These are phyloP conservation scores for Chrysolina americana DNA, from an alignment of 2,888 invertebrate species.

Conservation along the genomic window DNA sequence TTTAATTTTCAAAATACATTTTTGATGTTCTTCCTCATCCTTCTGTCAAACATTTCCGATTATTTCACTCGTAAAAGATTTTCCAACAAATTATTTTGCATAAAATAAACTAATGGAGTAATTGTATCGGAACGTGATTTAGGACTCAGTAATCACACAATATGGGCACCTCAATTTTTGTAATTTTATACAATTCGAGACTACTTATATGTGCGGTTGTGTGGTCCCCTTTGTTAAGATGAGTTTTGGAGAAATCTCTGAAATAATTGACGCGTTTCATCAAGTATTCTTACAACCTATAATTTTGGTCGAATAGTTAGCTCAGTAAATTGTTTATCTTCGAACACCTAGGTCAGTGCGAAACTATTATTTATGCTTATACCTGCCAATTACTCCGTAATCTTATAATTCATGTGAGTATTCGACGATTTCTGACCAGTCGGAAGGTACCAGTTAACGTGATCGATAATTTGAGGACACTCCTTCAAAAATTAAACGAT, in stretches of 20 bases:
- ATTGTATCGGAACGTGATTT: too few species aligned
- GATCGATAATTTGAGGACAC: neutral
- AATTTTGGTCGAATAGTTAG: neutral
- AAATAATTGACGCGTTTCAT: conserved; percentile 14
- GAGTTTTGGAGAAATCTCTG: neutral
- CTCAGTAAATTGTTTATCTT: conserved; percentile 1
- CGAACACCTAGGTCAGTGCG: conserved; percentile 3
- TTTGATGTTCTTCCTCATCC: too few species aligned
- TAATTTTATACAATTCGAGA: neutral
- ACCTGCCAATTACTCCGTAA: neutral
- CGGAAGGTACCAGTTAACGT: neutral
- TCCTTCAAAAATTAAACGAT: neutral
- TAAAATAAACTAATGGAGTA: too few species aligned
- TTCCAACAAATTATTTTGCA: too few species aligned
- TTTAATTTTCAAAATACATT: too few species aligned
- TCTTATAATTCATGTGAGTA: neutral
- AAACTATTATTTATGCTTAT: conserved; percentile 7
- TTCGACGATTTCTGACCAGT: neutral
- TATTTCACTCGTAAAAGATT: too few species aligned
- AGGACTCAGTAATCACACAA: neutral
- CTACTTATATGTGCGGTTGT: neutral
- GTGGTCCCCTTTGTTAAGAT: neutral
- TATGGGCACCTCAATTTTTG: neutral
- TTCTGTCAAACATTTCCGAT: too few species aligned
- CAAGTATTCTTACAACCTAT: conserved; percentile 3